Percentiles rank a stretch among this genome's conserved stretches.
Evolutionary conservation across 2,797 vertebrate species (phyloP).

Genomic region (Scleropages formosus): DNA sequence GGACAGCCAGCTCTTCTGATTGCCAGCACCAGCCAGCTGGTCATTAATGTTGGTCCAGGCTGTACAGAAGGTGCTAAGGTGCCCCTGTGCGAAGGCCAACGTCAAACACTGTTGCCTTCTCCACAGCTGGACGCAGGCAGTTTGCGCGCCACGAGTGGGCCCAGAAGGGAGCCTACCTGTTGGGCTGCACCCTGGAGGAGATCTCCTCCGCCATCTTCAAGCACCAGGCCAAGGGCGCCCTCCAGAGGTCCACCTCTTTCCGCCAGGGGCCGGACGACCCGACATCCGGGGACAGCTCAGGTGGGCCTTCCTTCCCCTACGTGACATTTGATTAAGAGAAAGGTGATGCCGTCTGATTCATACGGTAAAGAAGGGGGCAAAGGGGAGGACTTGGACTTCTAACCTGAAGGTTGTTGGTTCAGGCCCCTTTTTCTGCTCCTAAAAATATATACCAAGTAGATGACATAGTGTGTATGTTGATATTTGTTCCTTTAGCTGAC

Average conservation of each 20-base stretch:
- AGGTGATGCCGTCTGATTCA: no score
- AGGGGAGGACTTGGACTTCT: no score
- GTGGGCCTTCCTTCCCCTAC: slow-evolving; percentile 53
- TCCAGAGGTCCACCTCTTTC: slow-evolving; percentile 90
- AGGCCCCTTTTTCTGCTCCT: not conserved
- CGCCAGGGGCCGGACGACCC: slow-evolving; percentile 84
- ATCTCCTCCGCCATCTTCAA: slow-evolving; percentile 94
- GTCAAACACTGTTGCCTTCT: not conserved
- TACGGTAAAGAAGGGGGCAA: no score
- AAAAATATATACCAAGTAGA: not conserved
- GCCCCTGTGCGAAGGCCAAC: no score
- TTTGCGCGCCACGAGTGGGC: slow-evolving; percentile 97
- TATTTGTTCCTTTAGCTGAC: no score
- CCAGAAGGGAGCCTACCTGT: slow-evolving; percentile 92
- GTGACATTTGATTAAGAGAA: no score
- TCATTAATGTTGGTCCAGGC: no score
- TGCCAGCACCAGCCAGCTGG: no score
- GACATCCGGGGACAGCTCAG: slow-evolving; percentile 72
- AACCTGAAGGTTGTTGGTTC: not conserved
- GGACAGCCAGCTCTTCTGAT: no score
- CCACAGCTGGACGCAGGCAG: slow-evolving; percentile 85
- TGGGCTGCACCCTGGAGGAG: slow-evolving; percentile 93
- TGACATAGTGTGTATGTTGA: no score
- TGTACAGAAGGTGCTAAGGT: no score
- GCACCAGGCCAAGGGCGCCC: slow-evolving; percentile 81